Conservation (phyloP, 2,797 vertebrate species). For the Hephaestus fuliginosus region DNA sequence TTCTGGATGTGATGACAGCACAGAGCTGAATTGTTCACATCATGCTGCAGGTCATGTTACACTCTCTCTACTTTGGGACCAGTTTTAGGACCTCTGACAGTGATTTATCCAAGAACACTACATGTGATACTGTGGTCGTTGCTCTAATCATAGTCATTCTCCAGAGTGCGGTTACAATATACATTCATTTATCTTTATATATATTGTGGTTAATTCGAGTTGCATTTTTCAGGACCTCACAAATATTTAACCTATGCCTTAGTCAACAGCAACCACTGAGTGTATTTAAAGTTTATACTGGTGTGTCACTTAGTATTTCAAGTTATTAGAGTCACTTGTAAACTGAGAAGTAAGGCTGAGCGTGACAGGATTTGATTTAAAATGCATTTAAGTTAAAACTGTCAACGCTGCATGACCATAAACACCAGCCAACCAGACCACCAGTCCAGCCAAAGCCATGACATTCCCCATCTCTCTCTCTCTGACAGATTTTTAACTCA, state of each 20-base stretch:
- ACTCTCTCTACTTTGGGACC: background rate
- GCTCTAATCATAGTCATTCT: background rate
- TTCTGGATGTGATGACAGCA: background rate
- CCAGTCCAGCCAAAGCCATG: background rate
- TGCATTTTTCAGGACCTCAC: background rate
- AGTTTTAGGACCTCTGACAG: background rate
- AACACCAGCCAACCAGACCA: too few species aligned
- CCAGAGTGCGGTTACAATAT: background rate
- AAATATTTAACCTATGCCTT: background rate
- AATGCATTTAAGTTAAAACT: background rate
- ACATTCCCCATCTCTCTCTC: background rate
- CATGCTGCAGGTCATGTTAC: background rate
- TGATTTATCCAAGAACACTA: background rate
- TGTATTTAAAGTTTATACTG: background rate
- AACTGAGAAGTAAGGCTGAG: background rate
- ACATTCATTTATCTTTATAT: background rate
- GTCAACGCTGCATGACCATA: background rate
- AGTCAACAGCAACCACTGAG: background rate
- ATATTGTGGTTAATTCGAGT: background rate
- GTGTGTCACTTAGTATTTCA: background rate
- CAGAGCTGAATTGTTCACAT: background rate
- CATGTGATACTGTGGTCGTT: background rate
- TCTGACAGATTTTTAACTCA: too few species aligned
- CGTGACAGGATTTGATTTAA: background rate
- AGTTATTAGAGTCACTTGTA: constrained; percentile 7